A percentile compares a stretch with the other conserved stretches of the same genome.
Evolutionary conservation across 2,797 vertebrate species (phyloP).

Genomic region (Lithobates sylvaticus): DNA sequence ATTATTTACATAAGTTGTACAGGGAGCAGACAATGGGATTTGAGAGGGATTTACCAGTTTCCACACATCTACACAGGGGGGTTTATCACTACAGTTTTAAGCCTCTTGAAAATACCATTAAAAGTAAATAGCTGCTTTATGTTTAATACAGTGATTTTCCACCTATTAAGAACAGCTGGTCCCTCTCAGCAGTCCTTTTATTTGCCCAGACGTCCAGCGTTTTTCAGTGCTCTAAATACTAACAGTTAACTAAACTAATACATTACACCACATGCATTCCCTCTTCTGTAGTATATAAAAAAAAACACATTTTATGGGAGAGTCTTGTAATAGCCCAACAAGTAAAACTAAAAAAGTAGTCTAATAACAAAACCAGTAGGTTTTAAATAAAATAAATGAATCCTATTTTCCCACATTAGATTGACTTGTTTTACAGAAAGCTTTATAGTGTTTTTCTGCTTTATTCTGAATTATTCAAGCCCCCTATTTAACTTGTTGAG

Average conservation of each 20-base stretch:
- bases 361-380: neutral
- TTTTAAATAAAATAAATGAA: neutral
- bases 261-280: neutral
- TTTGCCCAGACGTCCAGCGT: neutral
- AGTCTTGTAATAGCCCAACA: neutral
- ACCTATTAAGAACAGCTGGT: constrained; percentile 40
- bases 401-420: neutral
- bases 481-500: neutral
- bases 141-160: constrained; percentile 44
- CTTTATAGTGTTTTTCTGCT: neutral
- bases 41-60: constrained; percentile 25
- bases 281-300: neutral
- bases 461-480: too few relatives aligned
- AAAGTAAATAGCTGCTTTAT: constrained; percentile 37
- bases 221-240: neutral
- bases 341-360: neutral
- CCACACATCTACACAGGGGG: neutral
- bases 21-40: constrained; percentile 12
- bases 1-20: neutral
- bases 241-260: constrained; percentile 1
- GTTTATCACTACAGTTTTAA: constrained; percentile 3
- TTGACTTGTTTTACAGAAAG: neutral
- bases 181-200: constrained; percentile 14
- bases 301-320: neutral
- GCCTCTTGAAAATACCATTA: constrained; percentile 34